Conservation (phyloP, 53 echinoderm and acorn worm genomes). For the Patiria pectinifera region DNA sequence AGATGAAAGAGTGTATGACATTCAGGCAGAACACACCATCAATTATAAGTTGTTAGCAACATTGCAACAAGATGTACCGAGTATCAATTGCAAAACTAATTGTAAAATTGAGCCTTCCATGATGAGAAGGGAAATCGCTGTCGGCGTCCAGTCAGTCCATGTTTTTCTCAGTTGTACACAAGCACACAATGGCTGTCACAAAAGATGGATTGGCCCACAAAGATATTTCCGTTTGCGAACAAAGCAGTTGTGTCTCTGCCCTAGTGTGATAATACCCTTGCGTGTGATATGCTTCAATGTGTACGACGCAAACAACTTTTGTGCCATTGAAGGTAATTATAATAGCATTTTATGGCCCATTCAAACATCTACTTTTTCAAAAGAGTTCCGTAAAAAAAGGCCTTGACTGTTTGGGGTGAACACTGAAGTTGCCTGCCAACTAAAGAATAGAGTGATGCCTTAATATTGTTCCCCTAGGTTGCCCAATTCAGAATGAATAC, state of each 20-base stretch:
- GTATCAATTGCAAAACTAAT: neutral
- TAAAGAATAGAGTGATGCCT: conserved; percentile 4
- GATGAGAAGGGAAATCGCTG: neutral
- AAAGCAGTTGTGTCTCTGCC: conserved; percentile 1
- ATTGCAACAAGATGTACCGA: neutral
- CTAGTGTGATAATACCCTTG: conserved; percentile 46
- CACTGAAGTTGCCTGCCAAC: conserved; percentile 1
- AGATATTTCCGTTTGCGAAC: conserved; percentile 54
- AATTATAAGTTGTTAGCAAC: neutral
- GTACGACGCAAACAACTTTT: conserved; percentile 60
- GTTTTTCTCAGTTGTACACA: conserved; percentile 10
- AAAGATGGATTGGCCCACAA: conserved; percentile 53
- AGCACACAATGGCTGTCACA: conserved; percentile 40
- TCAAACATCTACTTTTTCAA: conserved; percentile 8
- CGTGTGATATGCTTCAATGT: conserved; percentile 60
- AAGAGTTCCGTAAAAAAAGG: neutral
- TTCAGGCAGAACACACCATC: neutral
- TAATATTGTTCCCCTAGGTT: neutral
- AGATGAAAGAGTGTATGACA: neutral
- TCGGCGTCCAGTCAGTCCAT: neutral
- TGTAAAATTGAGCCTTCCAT: neutral
- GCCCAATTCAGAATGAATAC: conserved; percentile 4
- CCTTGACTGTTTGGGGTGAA: conserved; percentile 32
- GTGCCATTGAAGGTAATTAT: conserved; percentile 40
- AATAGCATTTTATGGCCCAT: conserved; percentile 41